Base-by-base conservation (phyloP, 2,113 vertebrate species). In the Grammomys dolichurus region DNA sequence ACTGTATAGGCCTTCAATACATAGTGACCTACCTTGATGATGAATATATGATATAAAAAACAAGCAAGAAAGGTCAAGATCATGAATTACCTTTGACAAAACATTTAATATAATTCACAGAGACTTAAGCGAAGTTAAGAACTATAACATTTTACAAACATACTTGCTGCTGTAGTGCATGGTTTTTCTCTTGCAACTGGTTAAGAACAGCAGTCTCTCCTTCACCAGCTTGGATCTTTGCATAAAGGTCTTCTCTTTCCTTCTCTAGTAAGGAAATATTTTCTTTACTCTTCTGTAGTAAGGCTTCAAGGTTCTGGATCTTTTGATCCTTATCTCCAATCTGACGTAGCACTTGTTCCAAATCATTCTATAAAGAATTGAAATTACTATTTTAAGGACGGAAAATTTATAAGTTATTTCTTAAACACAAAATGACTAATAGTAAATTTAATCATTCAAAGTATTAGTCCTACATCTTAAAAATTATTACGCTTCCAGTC, bases 311-410 rank as follows among this genome's bases (percentile, higher is more conserved):
- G 97, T 99, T 99, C 98, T 99, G 99, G 92, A 99, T 99, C 98
- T 99, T 99, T 99, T 99, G 99, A 97, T 99, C 99, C 94, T 99
- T 99, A 96, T 99, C 99, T 28, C 99, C 99, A 94, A 99, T 99
- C 98, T 99, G 99, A 95, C 99, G 99, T 87, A 99, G 95, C 13
- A 99, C 99, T 98, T 99, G 99, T 95, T 99, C 99, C 98, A 99
- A 97, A 98, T 99, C 99, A 97, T 99, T 99, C 99, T 99, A 97
- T 84, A 98, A 98, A 96, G 94, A 97, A 92, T 33, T 7, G 19
- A 97, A 97, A 96, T 19, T 95, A 89, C 19, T 65, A 93, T 88
- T 96, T 98, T 98, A 98, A 96, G 65, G 48, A 97, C 5, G 97
- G n/a, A 51, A 33, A 95, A 63, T 80, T 95, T 81, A 91, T 90